Evolutionary conservation across 2,113 vertebrate species (phyloP).

Genomic region (Chaetura pelagica): DNA sequence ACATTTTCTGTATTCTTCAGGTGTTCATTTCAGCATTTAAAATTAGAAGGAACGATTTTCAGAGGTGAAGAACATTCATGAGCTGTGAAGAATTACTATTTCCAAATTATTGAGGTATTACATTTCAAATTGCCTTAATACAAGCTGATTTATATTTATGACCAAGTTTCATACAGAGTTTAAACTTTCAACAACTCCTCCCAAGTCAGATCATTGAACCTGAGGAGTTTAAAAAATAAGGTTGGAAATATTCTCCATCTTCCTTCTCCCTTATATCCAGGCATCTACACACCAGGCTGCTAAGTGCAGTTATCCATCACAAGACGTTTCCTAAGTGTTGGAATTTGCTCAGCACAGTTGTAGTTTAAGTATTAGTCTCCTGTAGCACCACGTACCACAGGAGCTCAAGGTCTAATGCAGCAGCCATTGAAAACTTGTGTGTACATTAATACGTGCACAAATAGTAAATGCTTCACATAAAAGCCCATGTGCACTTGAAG

Average conservation of each 20-base stretch:
- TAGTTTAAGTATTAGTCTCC: background rate
- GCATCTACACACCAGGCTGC: background rate
- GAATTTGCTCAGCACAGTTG: background rate
- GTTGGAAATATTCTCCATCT: background rate
- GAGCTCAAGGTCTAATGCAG: background rate
- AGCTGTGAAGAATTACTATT: slow-evolving; percentile 38
- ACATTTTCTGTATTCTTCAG: slow-evolving; percentile 12
- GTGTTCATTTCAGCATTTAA: background rate
- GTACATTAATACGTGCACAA: no score
- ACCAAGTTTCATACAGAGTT: background rate
- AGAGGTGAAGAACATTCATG: slow-evolving; percentile 37
- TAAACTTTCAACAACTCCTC: slow-evolving; percentile 34
- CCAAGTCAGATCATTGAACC: background rate
- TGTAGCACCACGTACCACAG: rapidly evolving
- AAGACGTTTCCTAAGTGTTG: background rate
- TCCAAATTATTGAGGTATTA: slow-evolving; percentile 50
- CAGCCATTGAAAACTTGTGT: background rate
- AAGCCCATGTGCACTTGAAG: no score
- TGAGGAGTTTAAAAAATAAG: background rate
- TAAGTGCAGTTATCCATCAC: background rate
- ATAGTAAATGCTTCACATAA: no score
- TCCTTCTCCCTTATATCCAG: background rate
- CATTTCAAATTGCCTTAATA: slow-evolving; percentile 36
- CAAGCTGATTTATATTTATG: slow-evolving; percentile 40
- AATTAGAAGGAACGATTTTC: slow-evolving; percentile 37